phyloP scores from a whole-genome alignment of 2,113 vertebrate genomes.

The Elephas maximus region DNA sequence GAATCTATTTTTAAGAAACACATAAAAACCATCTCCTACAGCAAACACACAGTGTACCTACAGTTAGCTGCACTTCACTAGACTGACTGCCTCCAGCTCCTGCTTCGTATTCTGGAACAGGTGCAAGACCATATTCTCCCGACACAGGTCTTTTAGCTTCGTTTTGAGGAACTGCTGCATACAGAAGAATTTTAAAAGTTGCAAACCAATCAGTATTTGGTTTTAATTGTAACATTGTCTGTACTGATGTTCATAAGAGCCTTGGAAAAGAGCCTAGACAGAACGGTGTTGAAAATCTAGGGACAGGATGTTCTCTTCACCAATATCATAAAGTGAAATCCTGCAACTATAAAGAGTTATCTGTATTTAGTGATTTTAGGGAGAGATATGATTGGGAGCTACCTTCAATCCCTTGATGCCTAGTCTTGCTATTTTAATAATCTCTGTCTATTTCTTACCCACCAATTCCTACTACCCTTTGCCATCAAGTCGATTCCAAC shows the following conservation, averaged over 20 bases:
- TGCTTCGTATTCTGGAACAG: constrained; percentile 69
- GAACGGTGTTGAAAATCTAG: neutral
- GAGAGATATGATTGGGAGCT: neutral
- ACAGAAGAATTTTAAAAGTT: constrained; percentile 66
- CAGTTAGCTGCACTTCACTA: constrained; percentile 79
- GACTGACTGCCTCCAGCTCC: constrained; percentile 59
- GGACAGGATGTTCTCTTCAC: neutral
- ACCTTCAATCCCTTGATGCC: neutral
- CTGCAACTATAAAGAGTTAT: neutral
- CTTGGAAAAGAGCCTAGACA: neutral
- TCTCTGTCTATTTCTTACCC: neutral
- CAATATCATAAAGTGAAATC: neutral
- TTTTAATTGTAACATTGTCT: constrained; percentile 34
- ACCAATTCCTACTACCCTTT: neutral
- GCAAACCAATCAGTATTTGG: neutral
- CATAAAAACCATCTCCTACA: neutral
- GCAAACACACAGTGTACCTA: constrained; percentile 79
- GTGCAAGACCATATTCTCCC: constrained; percentile 32
- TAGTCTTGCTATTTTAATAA: neutral
- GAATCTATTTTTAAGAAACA: constrained; percentile 7
- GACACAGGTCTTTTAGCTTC: constrained; percentile 64
- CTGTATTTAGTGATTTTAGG: neutral
- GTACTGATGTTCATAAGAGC: neutral
- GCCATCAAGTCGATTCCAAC: no score
- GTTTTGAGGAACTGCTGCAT: constrained; percentile 73